phyloP scores from a whole-genome alignment of 2,797 vertebrate genomes.

The Mormyrus proboscirostris region DNA sequence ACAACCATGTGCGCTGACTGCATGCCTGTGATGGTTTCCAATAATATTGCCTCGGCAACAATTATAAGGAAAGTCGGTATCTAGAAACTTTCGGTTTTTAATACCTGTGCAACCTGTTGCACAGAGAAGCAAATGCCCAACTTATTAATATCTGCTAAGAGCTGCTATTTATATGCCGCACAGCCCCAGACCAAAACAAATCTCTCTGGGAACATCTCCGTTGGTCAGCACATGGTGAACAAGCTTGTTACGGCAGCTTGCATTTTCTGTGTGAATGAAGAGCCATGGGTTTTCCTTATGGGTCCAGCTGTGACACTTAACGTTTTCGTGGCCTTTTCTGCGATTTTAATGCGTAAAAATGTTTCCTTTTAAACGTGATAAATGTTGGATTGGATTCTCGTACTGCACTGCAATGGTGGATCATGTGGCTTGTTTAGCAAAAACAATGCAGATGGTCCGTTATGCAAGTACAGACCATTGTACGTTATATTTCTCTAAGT shows the following conservation, averaged over 20 bases:
- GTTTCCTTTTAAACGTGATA: neutral
- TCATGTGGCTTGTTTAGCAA: neutral
- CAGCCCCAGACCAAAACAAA: slow-evolving; percentile 5
- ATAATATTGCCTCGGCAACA: neutral
- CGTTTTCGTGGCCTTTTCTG: neutral
- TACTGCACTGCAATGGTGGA: neutral
- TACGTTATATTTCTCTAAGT: neutral
- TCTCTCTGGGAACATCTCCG: slow-evolving; percentile 10
- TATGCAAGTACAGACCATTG: neutral
- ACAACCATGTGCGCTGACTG: neutral
- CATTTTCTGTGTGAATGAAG: neutral
- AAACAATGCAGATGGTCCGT: neutral
- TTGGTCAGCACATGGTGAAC: slow-evolving; percentile 7
- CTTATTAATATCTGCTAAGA: slow-evolving; percentile 13
- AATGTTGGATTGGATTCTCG: neutral
- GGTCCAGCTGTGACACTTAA: neutral
- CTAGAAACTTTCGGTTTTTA: neutral
- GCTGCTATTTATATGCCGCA: neutral
- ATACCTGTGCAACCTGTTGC: neutral
- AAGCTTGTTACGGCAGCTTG: neutral
- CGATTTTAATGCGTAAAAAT: neutral
- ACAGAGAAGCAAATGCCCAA: neutral
- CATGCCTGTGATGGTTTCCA: neutral
- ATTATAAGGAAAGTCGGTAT: neutral
- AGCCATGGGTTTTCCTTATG: neutral